phyloP scores from a whole-genome alignment of 2,888 invertebrate genomes.

The Pherbina coryleti region DNA sequence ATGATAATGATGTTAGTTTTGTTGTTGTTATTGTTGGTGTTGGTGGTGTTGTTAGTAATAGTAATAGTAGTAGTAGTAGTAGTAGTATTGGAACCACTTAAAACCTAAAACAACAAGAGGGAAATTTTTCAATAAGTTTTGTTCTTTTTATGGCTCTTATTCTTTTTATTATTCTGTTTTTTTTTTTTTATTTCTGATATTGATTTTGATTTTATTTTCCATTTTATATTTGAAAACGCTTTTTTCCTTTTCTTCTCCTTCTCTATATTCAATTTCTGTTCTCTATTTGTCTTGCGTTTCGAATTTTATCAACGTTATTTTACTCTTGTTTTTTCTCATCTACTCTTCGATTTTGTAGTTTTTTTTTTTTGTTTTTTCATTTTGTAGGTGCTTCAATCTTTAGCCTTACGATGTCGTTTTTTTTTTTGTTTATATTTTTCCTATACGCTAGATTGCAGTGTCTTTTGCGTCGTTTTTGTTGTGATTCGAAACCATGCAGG shows the following conservation, averaged over 20 bases:
- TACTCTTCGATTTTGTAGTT: not conserved
- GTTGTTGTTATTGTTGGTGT: not conserved
- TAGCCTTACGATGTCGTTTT: constrained; percentile 20
- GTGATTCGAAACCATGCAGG: constrained; percentile 45
- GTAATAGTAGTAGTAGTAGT: not conserved
- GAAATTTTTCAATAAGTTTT: constrained; percentile 13
- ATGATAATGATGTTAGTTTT: not conserved
- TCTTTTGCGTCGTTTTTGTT: constrained; percentile 40
- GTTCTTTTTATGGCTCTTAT: constrained; percentile 19
- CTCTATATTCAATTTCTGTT: constrained; percentile 15
- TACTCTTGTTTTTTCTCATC: constrained; percentile 43
- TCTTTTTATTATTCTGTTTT: not conserved
- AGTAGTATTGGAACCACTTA: constrained; percentile 3
- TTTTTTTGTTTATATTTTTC: constrained; percentile 32
- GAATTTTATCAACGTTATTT: not conserved
- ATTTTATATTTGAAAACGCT: not conserved
- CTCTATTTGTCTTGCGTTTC: not conserved
- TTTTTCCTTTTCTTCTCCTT: not conserved
- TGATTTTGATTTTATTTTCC: constrained; percentile 20
- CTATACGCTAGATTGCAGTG: constrained; percentile 17
- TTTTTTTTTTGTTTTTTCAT: constrained; percentile 42
- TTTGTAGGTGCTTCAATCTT: constrained; percentile 44
- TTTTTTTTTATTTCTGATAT: constrained; percentile 20
- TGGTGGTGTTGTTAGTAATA: not conserved
- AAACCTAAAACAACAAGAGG: constrained; percentile 1